Evolutionary conservation across 2,888 invertebrate species (phyloP).

Genomic region (Dryomyza anilis): DNA sequence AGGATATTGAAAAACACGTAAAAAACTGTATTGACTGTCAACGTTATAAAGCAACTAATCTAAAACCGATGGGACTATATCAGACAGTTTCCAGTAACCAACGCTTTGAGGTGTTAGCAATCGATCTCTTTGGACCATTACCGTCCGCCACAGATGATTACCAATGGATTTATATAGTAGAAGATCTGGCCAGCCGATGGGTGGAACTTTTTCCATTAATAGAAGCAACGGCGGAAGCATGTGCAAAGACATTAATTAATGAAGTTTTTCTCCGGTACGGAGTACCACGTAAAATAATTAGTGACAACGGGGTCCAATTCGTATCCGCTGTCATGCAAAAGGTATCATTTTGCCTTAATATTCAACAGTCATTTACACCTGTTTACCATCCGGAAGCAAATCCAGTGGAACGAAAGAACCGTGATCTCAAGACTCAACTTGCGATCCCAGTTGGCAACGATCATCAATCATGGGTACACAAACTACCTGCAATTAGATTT

Average conservation of each 20-base stretch:
- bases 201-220: neutral
- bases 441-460: conserved; percentile 1
- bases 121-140: neutral
- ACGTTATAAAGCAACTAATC: neutral
- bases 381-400: neutral
- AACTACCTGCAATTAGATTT: conserved; percentile 51
- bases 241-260: neutral
- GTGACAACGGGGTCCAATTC: neutral
- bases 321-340: no score
- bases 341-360: no score
- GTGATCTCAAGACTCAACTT: conserved; percentile 22
- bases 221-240: neutral
- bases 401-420: conserved; percentile 2
- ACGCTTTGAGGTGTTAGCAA: neutral
- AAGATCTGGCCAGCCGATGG: neutral
- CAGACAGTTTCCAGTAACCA: neutral
- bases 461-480: conserved; percentile 20
- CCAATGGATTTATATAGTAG: no score
- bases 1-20: no score
- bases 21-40: no score
- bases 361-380: no score
- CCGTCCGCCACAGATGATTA: neutral
- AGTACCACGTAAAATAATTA: neutral
- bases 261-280: neutral
- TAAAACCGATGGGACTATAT: neutral